phyloP scores from a whole-genome alignment of 2,888 invertebrate species.

The Drosophila greeni region DNA sequence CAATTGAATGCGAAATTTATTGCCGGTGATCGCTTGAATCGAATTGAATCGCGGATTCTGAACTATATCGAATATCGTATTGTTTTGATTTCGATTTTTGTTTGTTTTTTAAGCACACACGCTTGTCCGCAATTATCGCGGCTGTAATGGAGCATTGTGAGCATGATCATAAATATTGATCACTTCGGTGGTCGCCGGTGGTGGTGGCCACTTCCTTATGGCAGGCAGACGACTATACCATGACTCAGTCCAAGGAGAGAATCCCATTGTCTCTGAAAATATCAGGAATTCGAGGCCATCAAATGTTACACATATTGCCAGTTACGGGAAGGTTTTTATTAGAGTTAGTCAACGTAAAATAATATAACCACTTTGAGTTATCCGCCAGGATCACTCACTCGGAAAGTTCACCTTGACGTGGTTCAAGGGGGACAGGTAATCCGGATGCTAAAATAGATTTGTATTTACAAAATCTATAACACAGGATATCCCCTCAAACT shows the following conservation, averaged over 20 bases:
- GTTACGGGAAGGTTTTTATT: slow-evolving; percentile 2
- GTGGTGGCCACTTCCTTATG: slow-evolving; percentile 56
- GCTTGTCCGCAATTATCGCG: slow-evolving; percentile 50
- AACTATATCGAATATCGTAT: slow-evolving; percentile 42
- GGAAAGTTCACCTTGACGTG: slow-evolving; percentile 52
- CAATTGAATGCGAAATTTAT: slow-evolving; percentile 70
- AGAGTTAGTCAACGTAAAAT: neutral
- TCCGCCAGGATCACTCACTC: neutral
- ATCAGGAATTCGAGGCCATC: slow-evolving; percentile 21
- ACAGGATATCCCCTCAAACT: neutral
- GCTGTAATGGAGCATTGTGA: slow-evolving; percentile 63
- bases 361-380: neutral
- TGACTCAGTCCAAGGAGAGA: slow-evolving; percentile 34
- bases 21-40: slow-evolving; percentile 50
- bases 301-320: slow-evolving; percentile 2
- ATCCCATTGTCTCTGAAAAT: slow-evolving; percentile 31
- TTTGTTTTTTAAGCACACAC: slow-evolving; percentile 28
- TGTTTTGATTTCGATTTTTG: slow-evolving; percentile 24
- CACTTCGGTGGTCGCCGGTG: slow-evolving; percentile 15
- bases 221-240: slow-evolving; percentile 13
- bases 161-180: slow-evolving; percentile 52
- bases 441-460: slow-evolving; percentile 44
- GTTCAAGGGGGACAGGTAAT: slow-evolving; percentile 48
- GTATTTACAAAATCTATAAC: neutral
- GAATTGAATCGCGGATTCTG: slow-evolving; percentile 43